Base-by-base conservation (phyloP, 2,888 invertebrate species). In the Ennomos quercinarius region DNA sequence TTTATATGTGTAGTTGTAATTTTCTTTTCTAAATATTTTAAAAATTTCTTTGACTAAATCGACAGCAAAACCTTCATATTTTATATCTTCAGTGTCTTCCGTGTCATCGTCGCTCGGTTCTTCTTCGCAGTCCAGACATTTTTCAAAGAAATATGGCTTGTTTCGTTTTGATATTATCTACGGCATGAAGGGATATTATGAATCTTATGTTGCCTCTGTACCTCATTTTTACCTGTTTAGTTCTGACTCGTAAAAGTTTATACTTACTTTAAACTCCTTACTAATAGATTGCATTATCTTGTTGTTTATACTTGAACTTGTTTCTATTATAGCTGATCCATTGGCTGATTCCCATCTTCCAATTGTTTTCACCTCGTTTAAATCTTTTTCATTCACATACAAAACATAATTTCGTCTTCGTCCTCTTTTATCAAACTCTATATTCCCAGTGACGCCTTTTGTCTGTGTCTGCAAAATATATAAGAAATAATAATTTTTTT, bases 21-120 rank as follows among this genome's bases (percentile, higher is more conserved):
- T 83, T 57, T 88, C 84, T 58, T 78, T 76, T 58, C 89, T 94
- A 35, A 95, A 84, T 55, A 93, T 87, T 50, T 88, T 84, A 48
- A 96, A 94, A 77, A 97, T 95, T 72, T 95, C 94, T 66, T 94
- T 89, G 38, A 97, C 94, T 35, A 97, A 86, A 77, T 97, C 97
- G 11, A 97, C 94, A 50, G 95, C 95, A 80, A 96, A 97, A 2
- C 96, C 96, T 84, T 96, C 96, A 75, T 93, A 96, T 68, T 94
- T 93, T 51, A 87, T 65, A 38, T 71, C 86, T 8, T 95, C 88
- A 44, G 4, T 6, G 27, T 6, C 5, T 27, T 27, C 27, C 27
- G 3, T 6, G 5, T 27, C 27, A 6, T 27, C 27, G 6, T 27
- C 27, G 27, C 6, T 5, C 27, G 27, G 27, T 27, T 93, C 93